Percentiles rank a stretch among this genome's conserved stretches.
Conservation (phyloP, 2,113 vertebrate genomes). For the Heterochromis multidens region DNA sequence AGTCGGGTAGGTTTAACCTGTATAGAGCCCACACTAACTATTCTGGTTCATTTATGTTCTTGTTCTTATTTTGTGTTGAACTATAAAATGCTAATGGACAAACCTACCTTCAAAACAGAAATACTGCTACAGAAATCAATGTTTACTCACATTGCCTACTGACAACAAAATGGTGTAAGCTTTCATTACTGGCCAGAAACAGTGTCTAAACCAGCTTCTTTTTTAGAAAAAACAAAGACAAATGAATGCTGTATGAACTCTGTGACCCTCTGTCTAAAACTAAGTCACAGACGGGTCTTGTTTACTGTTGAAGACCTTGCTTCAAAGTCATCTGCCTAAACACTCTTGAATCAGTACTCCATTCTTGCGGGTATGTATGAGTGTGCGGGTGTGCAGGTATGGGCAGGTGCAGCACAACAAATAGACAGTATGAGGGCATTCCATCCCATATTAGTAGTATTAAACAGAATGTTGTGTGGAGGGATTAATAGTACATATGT, state of each 20-base stretch:
- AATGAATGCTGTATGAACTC: neutral
- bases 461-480: neutral
- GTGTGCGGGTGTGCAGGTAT: neutral
- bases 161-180: no score
- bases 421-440: rapidly evolving
- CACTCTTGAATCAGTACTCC: rapidly evolving
- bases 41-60: rapidly evolving
- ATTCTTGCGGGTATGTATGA: neutral
- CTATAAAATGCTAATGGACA: neutral
- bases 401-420: no score
- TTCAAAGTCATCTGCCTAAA: neutral
- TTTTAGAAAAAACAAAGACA: no score
- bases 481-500: neutral
- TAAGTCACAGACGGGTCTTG: neutral
- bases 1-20: constrained; percentile 56
- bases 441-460: no score
- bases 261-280: neutral
- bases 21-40: rapidly evolving
- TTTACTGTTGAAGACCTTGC: neutral
- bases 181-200: no score
- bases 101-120: no score
- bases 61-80: neutral
- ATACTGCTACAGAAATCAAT: no score
- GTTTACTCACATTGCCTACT: no score
- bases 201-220: no score